Percentiles rank a stretch among this genome's conserved stretches.
Evolutionary conservation across 2,113 vertebrate genomes (phyloP).

Genomic region (Chamaea fasciata): DNA sequence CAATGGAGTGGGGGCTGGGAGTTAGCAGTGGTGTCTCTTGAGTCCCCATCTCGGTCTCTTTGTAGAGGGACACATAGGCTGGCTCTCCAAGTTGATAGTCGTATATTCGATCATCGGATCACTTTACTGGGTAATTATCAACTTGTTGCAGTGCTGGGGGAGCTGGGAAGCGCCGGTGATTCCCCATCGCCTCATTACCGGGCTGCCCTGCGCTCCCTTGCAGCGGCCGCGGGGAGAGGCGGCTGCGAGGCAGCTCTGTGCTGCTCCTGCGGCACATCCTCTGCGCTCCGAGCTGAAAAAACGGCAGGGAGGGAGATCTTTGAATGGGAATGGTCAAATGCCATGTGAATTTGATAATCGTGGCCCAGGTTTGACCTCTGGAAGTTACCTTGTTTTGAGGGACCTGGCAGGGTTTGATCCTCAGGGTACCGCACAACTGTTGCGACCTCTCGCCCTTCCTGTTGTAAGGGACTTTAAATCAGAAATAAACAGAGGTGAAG

Average conservation of each 20-base stretch:
- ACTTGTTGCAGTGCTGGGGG: neutral
- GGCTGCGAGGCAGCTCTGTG: neutral
- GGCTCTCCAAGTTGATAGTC: neutral
- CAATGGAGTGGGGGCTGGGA: neutral
- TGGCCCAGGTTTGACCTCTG: constrained; percentile 34
- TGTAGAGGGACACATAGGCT: neutral
- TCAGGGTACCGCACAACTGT: neutral
- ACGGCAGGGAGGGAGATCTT: neutral
- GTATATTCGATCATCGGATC: neutral
- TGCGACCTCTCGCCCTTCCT: constrained; percentile 13
- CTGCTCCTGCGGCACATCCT: neutral
- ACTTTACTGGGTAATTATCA: neutral
- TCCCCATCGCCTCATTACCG: neutral
- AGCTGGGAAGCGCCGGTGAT: neutral
- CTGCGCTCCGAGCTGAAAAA: neutral
- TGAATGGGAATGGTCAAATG: neutral
- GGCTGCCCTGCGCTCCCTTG: neutral
- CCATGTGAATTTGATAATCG: neutral
- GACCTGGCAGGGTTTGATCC: neutral
- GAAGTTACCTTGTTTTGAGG: neutral
- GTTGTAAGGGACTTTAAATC: constrained; percentile 31
- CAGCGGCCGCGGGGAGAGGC: neutral
- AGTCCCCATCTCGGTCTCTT: neutral
- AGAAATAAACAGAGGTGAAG: constrained; percentile 48
- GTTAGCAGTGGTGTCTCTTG: neutral